Evolutionary conservation across 2,888 invertebrate species (phyloP), one percentile per base, ranked within the genome.

Genomic region (Melipona bicolor): DNA sequence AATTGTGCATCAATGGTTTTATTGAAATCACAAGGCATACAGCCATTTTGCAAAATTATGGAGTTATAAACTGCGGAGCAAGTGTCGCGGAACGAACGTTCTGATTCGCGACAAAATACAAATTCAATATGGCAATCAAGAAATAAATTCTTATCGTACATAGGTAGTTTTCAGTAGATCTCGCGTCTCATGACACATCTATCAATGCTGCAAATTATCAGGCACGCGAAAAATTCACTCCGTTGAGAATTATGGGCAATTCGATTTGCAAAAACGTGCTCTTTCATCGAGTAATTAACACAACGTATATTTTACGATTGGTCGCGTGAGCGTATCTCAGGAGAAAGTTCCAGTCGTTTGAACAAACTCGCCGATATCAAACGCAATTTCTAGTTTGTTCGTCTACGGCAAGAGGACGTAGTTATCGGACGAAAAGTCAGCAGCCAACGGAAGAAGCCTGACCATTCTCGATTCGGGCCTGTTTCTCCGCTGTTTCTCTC

Each of bases 311-410:
- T 19, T 56, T 21, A 17, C 43, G 75, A 54, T 62, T 27, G 19
- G 24, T 11, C 5, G 50, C 67, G 59, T 32, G 54, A 27, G 70
- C 52, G 21, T 17, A 24, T 5, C 21, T 24, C 52, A 27, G 9
- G 72, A 62, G 81, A 81, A 81, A 81, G 81, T 78, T 52, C 67
- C 56, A 50, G 27, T n/a, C 67, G n/a, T n/a, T 43, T 62, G 61
- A 54, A 32, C 27, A 32, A 36, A 27, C 49, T 24, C 36, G 36
- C 62, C 62, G 50, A 65, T 67, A 65, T 50, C 65, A 59, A 54
- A 75, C n/a, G 59, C 61, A 59, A 75, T 75, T 75, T 79, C 52
- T 49, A 62, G 69, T 62, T 75, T 68, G 43, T 15, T 49, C n/a
- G n/a, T 2, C 36, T 27, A 5, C 0, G 24, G 11, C 5, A 21